A percentile compares a stretch with the other conserved stretches of the same genome.
phyloP scores from a whole-genome alignment of 2,888 invertebrate genomes.

The Lamellibrachia columna region DNA sequence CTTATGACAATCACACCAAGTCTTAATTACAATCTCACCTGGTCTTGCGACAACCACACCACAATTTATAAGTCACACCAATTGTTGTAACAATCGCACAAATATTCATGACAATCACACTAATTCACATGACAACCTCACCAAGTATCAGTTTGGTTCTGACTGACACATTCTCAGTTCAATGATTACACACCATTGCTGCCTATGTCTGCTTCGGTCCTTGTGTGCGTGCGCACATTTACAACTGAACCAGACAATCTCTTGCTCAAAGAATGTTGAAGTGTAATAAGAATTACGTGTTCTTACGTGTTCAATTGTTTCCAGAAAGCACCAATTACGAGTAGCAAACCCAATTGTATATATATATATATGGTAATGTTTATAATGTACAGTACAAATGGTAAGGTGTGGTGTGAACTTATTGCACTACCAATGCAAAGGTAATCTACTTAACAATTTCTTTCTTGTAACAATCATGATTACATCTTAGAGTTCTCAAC shows the following conservation, averaged over 20 bases:
- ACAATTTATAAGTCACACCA: not conserved
- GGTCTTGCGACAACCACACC: not conserved
- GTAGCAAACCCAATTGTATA: not conserved
- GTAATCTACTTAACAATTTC: not conserved
- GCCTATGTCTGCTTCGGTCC: not conserved
- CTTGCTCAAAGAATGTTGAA: not conserved
- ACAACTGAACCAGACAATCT: not conserved
- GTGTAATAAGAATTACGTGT: not conserved
- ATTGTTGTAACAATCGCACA: not conserved
- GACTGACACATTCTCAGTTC: not conserved
- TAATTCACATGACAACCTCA: not conserved
- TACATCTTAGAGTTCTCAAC: not conserved
- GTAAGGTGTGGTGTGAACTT: not conserved
- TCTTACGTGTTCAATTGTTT: not conserved
- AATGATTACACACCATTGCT: not conserved
- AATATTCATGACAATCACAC: not conserved
- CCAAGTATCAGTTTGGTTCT: not conserved
- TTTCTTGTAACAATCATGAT: not conserved
- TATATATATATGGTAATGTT: not conserved
- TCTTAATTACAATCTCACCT: too few relatives aligned
- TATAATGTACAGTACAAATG: not conserved
- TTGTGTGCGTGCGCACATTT: not conserved
- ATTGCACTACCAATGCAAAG: not conserved
- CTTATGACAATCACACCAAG: not conserved
- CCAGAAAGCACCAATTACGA: not conserved